Evolutionary conservation across 2,888 invertebrate species (phyloP).

Genomic region (Beris morrisii): DNA sequence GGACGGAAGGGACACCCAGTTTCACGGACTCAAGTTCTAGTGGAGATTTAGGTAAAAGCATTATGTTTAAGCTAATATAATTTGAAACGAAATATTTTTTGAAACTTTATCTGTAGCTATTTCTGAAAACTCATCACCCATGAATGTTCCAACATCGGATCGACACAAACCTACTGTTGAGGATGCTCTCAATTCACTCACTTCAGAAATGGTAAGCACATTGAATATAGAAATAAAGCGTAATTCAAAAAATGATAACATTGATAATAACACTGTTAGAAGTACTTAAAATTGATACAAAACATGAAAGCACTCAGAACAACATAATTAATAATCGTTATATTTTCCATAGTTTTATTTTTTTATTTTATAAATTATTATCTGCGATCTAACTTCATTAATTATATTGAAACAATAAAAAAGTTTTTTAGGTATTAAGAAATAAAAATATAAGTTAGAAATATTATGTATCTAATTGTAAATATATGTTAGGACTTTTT

Average conservation of each 20-base stretch:
- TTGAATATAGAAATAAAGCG: slow-evolving; percentile 21
- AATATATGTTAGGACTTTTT: no score
- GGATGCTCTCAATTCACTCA: slow-evolving; percentile 76
- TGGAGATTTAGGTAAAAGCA: slow-evolving; percentile 69
- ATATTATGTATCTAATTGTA: no score
- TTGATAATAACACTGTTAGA: slow-evolving; percentile 24
- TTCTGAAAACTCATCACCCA: slow-evolving; percentile 64
- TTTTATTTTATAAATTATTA: no score
- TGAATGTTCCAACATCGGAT: slow-evolving; percentile 55
- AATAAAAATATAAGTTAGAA: no score
- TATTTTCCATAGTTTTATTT: no score
- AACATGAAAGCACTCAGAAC: neutral
- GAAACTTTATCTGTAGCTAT: slow-evolving; percentile 37
- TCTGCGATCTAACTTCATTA: no score
- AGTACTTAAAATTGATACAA: slow-evolving; percentile 18
- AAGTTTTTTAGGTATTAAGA: no score
- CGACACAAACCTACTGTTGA: slow-evolving; percentile 65
- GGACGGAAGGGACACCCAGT: slow-evolving; percentile 97
- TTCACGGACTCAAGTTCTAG: slow-evolving; percentile 96
- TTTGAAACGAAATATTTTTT: neutral
- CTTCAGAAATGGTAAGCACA: slow-evolving; percentile 78
- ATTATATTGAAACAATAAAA: no score
- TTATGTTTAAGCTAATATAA: neutral
- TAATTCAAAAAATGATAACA: slow-evolving; percentile 16
- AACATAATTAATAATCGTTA: no score